These are phyloP conservation scores for Helicolenus hilgendorfi DNA, from an alignment of 2,797 vertebrate species.

Conservation along the genomic window DNA sequence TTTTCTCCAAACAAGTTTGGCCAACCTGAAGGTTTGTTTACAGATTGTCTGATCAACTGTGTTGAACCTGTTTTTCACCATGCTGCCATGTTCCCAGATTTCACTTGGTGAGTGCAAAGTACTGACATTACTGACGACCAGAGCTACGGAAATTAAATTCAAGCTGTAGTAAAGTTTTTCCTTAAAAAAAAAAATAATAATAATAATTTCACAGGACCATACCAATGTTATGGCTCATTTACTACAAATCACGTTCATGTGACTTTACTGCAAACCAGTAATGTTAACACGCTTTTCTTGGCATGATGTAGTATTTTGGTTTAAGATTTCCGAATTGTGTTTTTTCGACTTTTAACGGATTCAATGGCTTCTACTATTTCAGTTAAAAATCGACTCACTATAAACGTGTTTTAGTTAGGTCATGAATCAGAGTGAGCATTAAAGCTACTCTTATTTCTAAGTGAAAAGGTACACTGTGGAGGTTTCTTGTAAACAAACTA, in stretches of 20 bases:
- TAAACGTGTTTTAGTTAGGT: background rate
- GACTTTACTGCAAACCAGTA: background rate
- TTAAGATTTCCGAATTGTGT: background rate
- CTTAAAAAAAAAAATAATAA: background rate
- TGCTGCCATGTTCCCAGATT: background rate
- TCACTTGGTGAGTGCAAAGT: background rate
- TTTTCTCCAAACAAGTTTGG: background rate
- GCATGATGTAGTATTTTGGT: background rate
- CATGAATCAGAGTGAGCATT: background rate
- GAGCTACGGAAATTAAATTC: background rate
- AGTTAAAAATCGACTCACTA: background rate
- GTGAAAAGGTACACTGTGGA: background rate
- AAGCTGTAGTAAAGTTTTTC: background rate
- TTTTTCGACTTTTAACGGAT: background rate
- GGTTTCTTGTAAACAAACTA: background rate
- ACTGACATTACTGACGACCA: background rate
- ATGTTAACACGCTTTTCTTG: background rate
- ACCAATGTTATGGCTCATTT: background rate
- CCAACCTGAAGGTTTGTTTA: background rate
- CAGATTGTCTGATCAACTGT: background rate
- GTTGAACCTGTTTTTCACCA: background rate
- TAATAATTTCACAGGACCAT: background rate
- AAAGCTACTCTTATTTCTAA: background rate
- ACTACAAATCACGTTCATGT: background rate
- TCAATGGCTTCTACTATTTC: background rate